Percentiles rank a stretch among this genome's conserved stretches.
Conservation (phyloP, 2,888 invertebrate species). For the Troides aeacus region DNA sequence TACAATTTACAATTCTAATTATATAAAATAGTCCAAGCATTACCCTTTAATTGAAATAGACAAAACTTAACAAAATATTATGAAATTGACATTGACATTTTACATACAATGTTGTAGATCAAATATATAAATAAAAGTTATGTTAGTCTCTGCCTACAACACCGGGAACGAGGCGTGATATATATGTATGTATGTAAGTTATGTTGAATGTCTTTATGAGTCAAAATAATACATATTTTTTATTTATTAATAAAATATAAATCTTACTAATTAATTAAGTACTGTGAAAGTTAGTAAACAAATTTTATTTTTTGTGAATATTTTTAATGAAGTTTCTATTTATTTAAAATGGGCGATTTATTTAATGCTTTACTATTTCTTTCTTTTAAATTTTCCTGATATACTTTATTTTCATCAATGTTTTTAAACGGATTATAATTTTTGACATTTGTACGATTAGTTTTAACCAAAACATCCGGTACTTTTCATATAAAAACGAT, state of each 20-base stretch:
- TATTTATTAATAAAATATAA: background rate
- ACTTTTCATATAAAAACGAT: background rate
- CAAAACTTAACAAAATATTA: background rate
- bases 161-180: no score
- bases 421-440: background rate
- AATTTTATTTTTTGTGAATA: background rate
- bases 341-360: background rate
- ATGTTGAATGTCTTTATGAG: no score
- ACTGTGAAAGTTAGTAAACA: background rate
- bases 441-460: background rate
- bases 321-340: background rate
- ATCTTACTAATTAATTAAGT: background rate
- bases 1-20: background rate
- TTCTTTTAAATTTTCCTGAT: no score
- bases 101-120: no score
- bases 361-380: no score
- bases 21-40: background rate
- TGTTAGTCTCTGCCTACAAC: no score
- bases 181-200: no score
- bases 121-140: no score
- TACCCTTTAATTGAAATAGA: background rate
- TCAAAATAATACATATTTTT: no score
- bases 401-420: background rate
- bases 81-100: background rate
- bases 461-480: slow-evolving; percentile 48